Evolutionary conservation across 2,888 invertebrate species (phyloP).

Genomic region (Ceratothoa steindachneri): DNA sequence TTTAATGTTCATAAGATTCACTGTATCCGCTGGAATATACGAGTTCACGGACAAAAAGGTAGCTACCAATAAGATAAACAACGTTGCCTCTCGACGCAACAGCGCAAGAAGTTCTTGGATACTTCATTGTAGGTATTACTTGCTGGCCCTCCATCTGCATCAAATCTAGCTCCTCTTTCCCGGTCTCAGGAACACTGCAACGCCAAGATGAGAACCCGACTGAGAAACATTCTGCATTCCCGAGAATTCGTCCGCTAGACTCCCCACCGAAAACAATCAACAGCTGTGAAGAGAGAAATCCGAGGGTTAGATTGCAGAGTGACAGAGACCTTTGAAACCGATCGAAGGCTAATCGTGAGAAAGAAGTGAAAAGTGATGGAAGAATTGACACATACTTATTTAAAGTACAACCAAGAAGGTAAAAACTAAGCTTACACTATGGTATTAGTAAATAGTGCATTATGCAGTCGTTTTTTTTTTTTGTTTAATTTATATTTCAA

Average conservation of each 20-base stretch:
- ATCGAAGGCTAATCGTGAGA: too few relatives aligned
- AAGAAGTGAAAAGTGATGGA: too few relatives aligned
- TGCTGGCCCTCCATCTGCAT: slow-evolving; percentile 18
- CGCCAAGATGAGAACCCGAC: slow-evolving; percentile 52
- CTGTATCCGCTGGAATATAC: neutral
- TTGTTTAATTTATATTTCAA: too few relatives aligned
- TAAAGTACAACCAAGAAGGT: too few relatives aligned
- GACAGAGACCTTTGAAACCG: neutral
- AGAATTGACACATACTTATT: too few relatives aligned
- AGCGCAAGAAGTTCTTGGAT: slow-evolving; percentile 50
- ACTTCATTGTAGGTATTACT: slow-evolving; percentile 51
- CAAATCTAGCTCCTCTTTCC: neutral
- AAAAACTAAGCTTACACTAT: too few relatives aligned
- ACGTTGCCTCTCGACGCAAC: slow-evolving; percentile 50
- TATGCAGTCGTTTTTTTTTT: too few relatives aligned
- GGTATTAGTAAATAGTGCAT: too few relatives aligned
- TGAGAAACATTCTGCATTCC: slow-evolving; percentile 52
- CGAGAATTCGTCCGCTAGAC: slow-evolving; percentile 50
- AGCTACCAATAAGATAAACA: slow-evolving; percentile 51
- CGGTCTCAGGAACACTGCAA: slow-evolving; percentile 50
- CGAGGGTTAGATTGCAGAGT: neutral
- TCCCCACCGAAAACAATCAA: slow-evolving; percentile 52
- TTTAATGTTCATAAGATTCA: neutral
- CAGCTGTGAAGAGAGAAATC: slow-evolving; percentile 48
- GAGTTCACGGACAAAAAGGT: neutral